phyloP scores from a whole-genome alignment of 2,797 vertebrate species.

The Leontopithecus rosalia region DNA sequence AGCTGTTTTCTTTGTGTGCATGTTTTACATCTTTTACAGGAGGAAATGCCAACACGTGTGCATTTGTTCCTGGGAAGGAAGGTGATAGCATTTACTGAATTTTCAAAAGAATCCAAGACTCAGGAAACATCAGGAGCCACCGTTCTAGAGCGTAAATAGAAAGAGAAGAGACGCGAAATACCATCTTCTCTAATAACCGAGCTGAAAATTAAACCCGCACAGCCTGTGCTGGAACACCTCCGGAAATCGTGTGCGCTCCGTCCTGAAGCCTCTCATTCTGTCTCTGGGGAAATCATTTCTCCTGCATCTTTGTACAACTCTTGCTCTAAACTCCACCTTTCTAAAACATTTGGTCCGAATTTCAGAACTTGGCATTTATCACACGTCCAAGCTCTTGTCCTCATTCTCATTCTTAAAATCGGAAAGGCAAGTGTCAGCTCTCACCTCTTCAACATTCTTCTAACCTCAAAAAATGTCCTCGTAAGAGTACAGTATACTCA shows the following conservation, averaged over 20 bases:
- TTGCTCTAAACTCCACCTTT: not conserved
- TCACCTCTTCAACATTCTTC: not conserved
- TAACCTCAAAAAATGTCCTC: not conserved
- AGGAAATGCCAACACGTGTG: not conserved
- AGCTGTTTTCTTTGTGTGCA: not conserved
- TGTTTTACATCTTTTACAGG: not conserved
- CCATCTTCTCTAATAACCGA: not conserved
- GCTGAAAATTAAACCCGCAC: not conserved
- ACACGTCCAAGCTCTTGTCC: not conserved
- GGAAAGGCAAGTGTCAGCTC: not conserved
- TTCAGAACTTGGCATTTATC: not conserved
- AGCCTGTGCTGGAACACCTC: not conserved
- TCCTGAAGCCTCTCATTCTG: not conserved
- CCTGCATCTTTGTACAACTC: not conserved
- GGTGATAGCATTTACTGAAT: conserved; percentile 8
- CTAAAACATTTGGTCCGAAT: not conserved
- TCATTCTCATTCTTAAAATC: not conserved
- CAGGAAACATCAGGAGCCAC: conserved; percentile 21
- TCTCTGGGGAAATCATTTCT: not conserved
- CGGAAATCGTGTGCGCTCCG: not conserved
- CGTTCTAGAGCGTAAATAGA: conserved; percentile 34
- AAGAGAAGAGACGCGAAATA: not conserved
- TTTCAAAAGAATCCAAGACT: conserved; percentile 26
- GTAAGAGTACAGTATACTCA: accelerated
- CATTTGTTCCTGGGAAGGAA: not conserved